Evolutionary conservation across 64 coral and sea anemone genomes (phyloP).

Genomic region (Pocillopora verrucosa): DNA sequence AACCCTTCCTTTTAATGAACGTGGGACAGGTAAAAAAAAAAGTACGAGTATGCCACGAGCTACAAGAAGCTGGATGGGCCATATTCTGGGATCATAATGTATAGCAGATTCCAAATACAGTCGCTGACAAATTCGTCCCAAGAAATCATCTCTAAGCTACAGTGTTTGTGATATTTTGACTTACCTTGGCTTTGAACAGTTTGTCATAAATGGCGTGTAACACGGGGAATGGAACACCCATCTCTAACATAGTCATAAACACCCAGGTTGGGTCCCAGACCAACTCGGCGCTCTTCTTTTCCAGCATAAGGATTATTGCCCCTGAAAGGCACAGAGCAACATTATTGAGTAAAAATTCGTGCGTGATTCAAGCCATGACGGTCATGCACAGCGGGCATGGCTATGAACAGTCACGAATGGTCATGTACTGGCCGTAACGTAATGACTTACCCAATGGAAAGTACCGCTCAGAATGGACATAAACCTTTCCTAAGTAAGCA

Average conservation of each 20-base stretch:
- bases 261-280: slow-evolving; percentile 83
- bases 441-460: slow-evolving; percentile 84
- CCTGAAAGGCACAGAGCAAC: slow-evolving; percentile 20
- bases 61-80: too few species aligned
- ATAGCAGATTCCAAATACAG: too few species aligned
- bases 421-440: background rate
- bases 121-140: too few species aligned
- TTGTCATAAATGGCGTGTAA: slow-evolving; percentile 90
- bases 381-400: too few species aligned
- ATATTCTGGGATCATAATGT: too few species aligned
- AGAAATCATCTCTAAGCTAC: too few species aligned
- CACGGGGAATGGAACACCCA: slow-evolving; percentile 91
- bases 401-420: too few species aligned
- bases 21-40: too few species aligned
- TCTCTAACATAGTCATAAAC: slow-evolving; percentile 90
- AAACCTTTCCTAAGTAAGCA: slow-evolving; percentile 72
- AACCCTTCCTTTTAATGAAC: too few species aligned
- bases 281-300: slow-evolving; percentile 77
- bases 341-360: background rate
- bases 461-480: slow-evolving; percentile 96
- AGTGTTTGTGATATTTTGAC: background rate
- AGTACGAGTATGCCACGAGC: too few species aligned
- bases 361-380: too few species aligned
- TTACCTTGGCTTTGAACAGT: slow-evolving; percentile 92
- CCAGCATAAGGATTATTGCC: slow-evolving; percentile 79